Percentiles rank a stretch among this genome's conserved stretches.
Evolutionary conservation across 2,113 vertebrate species (phyloP).

Genomic region (Leucoraja erinaceus): DNA sequence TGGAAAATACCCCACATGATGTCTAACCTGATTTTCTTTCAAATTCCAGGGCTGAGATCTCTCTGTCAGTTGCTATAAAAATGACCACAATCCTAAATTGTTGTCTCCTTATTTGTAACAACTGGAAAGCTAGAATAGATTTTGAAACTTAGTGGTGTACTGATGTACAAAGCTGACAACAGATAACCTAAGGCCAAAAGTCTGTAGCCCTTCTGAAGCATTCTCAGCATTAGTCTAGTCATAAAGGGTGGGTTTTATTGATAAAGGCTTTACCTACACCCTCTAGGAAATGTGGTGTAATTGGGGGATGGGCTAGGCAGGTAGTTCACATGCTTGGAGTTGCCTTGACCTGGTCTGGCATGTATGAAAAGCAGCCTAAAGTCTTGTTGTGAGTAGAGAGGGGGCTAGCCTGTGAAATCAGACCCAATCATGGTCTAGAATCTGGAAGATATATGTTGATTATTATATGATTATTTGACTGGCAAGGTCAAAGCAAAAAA

Average conservation of each 20-base stretch:
- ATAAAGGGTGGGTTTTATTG: not conserved
- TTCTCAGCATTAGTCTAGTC: not conserved
- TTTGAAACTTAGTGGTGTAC: not conserved
- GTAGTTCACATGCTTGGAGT: not conserved
- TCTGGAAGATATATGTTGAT: not conserved
- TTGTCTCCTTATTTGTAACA: not conserved
- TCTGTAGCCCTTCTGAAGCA: not conserved
- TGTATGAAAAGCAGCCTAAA: not conserved
- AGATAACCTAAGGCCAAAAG: not conserved
- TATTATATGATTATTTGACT: not conserved
- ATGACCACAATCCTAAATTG: not conserved
- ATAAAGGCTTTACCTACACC: not conserved
- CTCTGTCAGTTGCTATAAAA: not conserved
- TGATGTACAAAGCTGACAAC: not conserved
- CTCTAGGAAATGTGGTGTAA: not conserved
- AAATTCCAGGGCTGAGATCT: not conserved
- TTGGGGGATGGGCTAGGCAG: not conserved
- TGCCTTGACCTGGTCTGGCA: not conserved
- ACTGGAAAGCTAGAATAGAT: not conserved
- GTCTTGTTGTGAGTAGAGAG: not conserved
- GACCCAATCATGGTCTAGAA: too few relatives aligned
- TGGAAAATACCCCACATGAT: not conserved
- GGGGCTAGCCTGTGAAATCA: not conserved
- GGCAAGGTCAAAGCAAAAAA: too few relatives aligned
- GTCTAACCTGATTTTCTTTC: not conserved